Evolutionary conservation across 2,797 vertebrate genomes (phyloP).

Genomic region (Ptychobarbus kaznakovi): DNA sequence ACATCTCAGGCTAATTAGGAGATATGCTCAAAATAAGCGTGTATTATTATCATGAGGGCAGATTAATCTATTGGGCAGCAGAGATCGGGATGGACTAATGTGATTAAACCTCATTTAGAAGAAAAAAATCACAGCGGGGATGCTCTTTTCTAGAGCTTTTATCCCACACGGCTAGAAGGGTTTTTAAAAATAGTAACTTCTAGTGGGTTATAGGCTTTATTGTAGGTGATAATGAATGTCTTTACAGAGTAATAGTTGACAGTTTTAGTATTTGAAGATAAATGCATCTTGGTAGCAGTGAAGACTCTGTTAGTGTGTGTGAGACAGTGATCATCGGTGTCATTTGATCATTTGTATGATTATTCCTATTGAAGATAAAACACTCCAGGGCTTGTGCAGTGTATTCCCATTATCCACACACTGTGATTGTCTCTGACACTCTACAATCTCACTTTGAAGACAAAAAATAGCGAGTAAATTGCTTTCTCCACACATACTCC

Average conservation of each 20-base stretch:
- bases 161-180: conserved; percentile 1
- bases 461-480: conserved; percentile 20
- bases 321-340: background rate
- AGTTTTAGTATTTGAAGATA: conserved; percentile 1
- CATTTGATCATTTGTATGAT: conserved; percentile 14
- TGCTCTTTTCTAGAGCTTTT: background rate
- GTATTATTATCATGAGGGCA: background rate
- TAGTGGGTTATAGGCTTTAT: background rate
- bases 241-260: background rate
- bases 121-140: conserved; percentile 12
- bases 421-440: conserved; percentile 30
- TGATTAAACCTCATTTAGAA: conserved; percentile 28
- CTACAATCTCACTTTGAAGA: conserved; percentile 30
- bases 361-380: conserved; percentile 14
- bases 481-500: conserved; percentile 25
- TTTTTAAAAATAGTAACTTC: background rate
- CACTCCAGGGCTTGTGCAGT: conserved; percentile 13
- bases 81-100: conserved; percentile 17
- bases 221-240: background rate
- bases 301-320: background rate
- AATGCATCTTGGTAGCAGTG: background rate
- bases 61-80: conserved; percentile 18
- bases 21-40: conserved; percentile 33
- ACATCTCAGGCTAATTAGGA: conserved; percentile 48
- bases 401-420: conserved; percentile 16